These are phyloP conservation scores for Muscicapa adusta DNA, from an alignment of 2,113 vertebrate species.

Conservation along the genomic window DNA sequence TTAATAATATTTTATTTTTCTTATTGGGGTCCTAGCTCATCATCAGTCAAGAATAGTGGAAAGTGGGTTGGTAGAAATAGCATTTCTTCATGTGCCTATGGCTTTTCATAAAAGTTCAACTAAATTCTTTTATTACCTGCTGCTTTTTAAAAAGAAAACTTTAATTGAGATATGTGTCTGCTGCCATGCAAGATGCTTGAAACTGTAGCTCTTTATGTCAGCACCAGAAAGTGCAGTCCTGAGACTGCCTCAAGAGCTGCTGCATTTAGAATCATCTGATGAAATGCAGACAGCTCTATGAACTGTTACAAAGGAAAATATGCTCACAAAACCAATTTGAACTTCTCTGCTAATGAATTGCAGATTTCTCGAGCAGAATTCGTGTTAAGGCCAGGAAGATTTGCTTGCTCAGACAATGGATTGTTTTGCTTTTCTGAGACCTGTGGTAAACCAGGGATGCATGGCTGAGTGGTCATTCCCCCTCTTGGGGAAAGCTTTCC, in stretches of 20 bases:
- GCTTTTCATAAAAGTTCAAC: neutral
- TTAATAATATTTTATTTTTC: neutral
- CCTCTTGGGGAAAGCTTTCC: neutral
- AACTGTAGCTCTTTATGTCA: neutral
- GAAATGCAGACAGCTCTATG: neutral
- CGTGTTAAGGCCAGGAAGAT: neutral
- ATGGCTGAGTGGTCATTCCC: neutral
- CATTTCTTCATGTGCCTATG: neutral
- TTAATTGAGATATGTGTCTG: neutral
- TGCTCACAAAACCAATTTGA: neutral
- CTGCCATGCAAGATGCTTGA: neutral
- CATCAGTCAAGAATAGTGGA: neutral
- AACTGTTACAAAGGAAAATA: neutral
- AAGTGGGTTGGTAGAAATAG: neutral
- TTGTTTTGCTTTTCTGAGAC: neutral
- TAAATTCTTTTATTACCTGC: neutral
- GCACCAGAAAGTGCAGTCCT: neutral
- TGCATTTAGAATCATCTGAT: neutral
- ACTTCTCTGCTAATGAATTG: neutral
- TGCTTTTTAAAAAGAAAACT: neutral
- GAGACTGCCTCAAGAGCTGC: neutral
- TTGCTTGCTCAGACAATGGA: neutral
- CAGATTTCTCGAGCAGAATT: neutral
- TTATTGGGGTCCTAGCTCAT: neutral
- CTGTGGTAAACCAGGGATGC: accelerated